Evolutionary conservation across 2,888 invertebrate species (phyloP), one percentile per base, ranked within the genome.

Genomic region (Exocentrus adspersus): DNA sequence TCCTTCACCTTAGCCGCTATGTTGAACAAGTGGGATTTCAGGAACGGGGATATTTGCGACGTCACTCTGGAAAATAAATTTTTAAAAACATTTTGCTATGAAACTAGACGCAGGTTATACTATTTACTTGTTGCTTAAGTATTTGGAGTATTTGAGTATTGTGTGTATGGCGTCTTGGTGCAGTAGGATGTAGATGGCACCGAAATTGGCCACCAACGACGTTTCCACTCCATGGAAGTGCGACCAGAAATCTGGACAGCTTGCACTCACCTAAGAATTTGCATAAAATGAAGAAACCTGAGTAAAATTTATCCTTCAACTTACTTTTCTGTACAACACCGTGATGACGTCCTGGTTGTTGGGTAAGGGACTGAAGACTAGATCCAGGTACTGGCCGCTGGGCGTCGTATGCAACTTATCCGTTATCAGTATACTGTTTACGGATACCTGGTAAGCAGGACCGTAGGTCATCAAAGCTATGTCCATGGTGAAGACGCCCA

Each of bases 201-300:
- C 89, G 51, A 91, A 83, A 77, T 92, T 92, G 0, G 91, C 84
- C 42, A 92, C 90, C 52, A 93, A 79, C 0, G 91, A 90, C 66
- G 92, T 91, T 80, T 93, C 93, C 42, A 93, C 91, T 75, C 88
- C 91, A 78, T 92, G 91, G 79, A 93, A 94, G 76, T 92, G 90
- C 0, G 88, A 87, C 76, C 90, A 89, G 82, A 93, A 94, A 79
- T 94, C 94, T 0, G 93, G 93, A 79, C 94, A 94, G 74, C 89
- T 88, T 0, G 92, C 90, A 46, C 88, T 87, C 0, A 93, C 92
- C 92, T 92, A n/a, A n/a, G n/a, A n/a, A n/a, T n/a, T n/a, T n/a
- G n/a, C n/a, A n/a, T n/a, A n/a, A n/a, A n/a, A n/a, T n/a, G 14
- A 43, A 16, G 3, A 43, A 5, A 3, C 17, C 17, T 5, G 24